Percentiles rank a stretch among this genome's conserved stretches.
Evolutionary conservation across 2,113 vertebrate genomes (phyloP).

Genomic region (Ornithorhynchus anatinus): DNA sequence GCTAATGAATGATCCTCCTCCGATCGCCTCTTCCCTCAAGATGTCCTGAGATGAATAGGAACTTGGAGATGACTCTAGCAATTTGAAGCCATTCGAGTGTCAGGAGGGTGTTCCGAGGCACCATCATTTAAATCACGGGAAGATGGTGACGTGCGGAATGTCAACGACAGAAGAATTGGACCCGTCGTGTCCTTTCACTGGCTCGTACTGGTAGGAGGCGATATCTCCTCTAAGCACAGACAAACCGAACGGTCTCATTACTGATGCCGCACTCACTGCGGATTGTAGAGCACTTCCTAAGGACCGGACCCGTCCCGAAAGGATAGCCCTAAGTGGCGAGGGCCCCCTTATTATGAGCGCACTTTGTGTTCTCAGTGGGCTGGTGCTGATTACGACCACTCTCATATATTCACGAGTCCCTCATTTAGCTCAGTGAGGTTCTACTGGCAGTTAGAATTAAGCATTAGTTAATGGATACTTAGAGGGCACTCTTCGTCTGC

Average conservation of each 20-base stretch:
- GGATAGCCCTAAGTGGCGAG: background rate
- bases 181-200: fast-evolving
- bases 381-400: background rate
- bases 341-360: background rate
- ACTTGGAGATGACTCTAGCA: too few relatives aligned
- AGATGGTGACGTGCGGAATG: background rate
- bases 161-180: background rate
- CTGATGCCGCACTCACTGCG: background rate
- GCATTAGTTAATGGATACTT: background rate
- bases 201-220: background rate
- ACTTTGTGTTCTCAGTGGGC: background rate
- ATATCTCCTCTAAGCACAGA: too few relatives aligned
- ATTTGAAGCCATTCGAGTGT: background rate
- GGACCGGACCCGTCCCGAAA: background rate
- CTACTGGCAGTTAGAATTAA: background rate
- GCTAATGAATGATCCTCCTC: background rate
- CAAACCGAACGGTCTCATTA: background rate
- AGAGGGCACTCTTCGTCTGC: background rate
- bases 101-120: background rate
- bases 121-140: background rate
- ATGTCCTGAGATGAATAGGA: background rate
- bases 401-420: background rate
- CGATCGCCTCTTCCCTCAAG: background rate
- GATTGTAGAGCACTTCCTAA: background rate
- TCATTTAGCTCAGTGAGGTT: background rate